Evolutionary conservation across 1,140 invertebrate species (phyloP).

Genomic region (Sinella curviseta): DNA sequence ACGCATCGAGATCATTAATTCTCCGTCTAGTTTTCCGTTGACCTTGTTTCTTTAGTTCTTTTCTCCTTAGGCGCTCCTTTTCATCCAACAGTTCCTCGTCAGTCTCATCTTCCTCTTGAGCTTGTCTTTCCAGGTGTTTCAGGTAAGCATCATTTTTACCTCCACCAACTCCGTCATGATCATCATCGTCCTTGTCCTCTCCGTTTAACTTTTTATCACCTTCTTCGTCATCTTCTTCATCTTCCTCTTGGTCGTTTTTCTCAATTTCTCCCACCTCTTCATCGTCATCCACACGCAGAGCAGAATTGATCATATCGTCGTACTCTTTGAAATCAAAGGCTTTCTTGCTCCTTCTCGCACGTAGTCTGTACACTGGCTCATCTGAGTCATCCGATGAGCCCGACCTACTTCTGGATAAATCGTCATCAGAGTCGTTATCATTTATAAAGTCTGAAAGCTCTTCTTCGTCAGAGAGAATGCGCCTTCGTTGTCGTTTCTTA

Average conservation of each 20-base stretch:
- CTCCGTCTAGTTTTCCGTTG: conserved; percentile 55
- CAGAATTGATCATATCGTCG: conserved; percentile 89
- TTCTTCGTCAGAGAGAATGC: conserved; percentile 11
- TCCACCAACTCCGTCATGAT: conserved; percentile 50
- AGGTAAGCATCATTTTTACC: conserved; percentile 49
- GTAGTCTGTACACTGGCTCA: conserved; percentile 77
- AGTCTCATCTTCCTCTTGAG: conserved; percentile 45
- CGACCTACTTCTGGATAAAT: conserved; percentile 5
- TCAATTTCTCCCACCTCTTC: conserved; percentile 54
- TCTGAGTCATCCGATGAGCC: conserved; percentile 41
- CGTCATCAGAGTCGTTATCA: conserved; percentile 32
- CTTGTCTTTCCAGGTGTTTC: conserved; percentile 47
- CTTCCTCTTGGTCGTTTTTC: conserved; percentile 58
- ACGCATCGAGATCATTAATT: conserved; percentile 77
- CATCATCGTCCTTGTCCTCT: conserved; percentile 50
- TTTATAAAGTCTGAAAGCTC: not conserved
- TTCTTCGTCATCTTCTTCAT: conserved; percentile 56
- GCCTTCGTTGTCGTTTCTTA: conserved; percentile 29
- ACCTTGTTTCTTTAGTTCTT: conserved; percentile 35
- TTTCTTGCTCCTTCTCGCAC: conserved; percentile 70
- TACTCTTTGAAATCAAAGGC: conserved; percentile 84
- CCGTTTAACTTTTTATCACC: conserved; percentile 51
- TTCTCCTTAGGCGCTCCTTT: conserved; percentile 37
- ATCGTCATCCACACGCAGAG: conserved; percentile 65
- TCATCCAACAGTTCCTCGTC: conserved; percentile 63